Percentiles rank a stretch among this genome's conserved stretches.
Evolutionary conservation across 2,797 vertebrate species (phyloP).

Genomic region (Parambassis ranga): DNA sequence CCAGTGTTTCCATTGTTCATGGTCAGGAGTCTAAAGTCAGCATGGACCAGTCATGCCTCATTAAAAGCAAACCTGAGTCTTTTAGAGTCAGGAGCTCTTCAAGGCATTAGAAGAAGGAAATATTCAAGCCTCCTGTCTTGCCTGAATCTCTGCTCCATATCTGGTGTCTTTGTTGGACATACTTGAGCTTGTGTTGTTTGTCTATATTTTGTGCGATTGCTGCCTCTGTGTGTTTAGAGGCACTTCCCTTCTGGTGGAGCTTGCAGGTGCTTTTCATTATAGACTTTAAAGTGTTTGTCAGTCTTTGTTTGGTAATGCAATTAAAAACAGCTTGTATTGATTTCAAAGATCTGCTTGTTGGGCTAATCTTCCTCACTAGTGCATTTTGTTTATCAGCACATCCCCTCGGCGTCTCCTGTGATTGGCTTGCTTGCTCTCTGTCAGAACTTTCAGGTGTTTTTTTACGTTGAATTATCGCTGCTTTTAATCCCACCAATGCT

Average conservation of each 20-base stretch:
- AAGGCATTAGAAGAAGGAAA: not conserved
- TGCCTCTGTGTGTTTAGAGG: not conserved
- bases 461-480: conserved; percentile 43
- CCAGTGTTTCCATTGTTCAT: conserved; percentile 27
- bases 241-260: not conserved
- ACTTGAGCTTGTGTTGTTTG: not conserved
- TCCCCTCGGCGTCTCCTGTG: not conserved
- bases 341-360: conserved; percentile 28
- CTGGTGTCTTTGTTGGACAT: too few relatives aligned
- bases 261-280: conserved; percentile 3
- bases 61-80: not conserved
- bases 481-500: conserved; percentile 37
- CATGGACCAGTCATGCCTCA: conserved; percentile 9
- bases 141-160: conserved; percentile 6
- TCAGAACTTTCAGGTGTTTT: not conserved
- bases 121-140: not conserved
- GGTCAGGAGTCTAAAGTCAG: too few relatives aligned
- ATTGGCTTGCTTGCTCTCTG: not conserved
- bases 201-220: conserved; percentile 7
- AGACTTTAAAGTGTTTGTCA: not conserved
- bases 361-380: not conserved
- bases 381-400: conserved; percentile 23
- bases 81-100: not conserved
- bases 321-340: conserved; percentile 14
- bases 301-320: conserved; percentile 28